phyloP scores from a whole-genome alignment of 2,888 invertebrate species.

The Metallyticus violacea region DNA sequence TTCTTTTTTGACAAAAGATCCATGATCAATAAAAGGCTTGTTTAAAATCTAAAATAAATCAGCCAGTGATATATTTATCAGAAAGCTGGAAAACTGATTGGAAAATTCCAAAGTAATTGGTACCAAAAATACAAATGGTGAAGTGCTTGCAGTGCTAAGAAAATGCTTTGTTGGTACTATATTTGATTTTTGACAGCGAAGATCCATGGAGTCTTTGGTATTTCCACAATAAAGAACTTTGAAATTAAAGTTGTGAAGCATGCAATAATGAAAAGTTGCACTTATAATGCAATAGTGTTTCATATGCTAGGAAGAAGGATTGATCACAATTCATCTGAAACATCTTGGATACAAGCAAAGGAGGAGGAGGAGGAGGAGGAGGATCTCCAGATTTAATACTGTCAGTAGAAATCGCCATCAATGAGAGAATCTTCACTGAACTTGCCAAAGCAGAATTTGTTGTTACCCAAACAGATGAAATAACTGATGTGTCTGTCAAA shows the following conservation, averaged over 20 bases:
- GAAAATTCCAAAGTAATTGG: not conserved
- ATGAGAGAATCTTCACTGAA: not conserved
- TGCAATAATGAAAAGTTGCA: not conserved
- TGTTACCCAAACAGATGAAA: constrained; percentile 25
- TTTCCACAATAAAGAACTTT: not conserved
- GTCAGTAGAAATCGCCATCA: not conserved
- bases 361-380: not conserved
- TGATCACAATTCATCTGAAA: not conserved
- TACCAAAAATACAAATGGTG: not conserved
- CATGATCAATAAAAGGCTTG: not conserved
- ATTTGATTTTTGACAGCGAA: not conserved
- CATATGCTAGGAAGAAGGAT: not conserved
- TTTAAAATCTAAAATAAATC: not conserved
- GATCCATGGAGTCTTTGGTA: not conserved
- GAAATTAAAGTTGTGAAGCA: not conserved
- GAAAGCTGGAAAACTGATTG: not conserved
- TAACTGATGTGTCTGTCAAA: constrained; percentile 20
- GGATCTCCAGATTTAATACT: not conserved
- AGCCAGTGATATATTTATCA: not conserved
- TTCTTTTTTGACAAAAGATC: not conserved
- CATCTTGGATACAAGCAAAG: not conserved
- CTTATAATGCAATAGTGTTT: not conserved
- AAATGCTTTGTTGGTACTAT: not conserved
- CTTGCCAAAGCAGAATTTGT: constrained; percentile 4
- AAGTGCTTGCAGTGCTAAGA: not conserved